Base-by-base conservation (phyloP, 2,888 invertebrate genomes). In the Lepas anatifera region DNA sequence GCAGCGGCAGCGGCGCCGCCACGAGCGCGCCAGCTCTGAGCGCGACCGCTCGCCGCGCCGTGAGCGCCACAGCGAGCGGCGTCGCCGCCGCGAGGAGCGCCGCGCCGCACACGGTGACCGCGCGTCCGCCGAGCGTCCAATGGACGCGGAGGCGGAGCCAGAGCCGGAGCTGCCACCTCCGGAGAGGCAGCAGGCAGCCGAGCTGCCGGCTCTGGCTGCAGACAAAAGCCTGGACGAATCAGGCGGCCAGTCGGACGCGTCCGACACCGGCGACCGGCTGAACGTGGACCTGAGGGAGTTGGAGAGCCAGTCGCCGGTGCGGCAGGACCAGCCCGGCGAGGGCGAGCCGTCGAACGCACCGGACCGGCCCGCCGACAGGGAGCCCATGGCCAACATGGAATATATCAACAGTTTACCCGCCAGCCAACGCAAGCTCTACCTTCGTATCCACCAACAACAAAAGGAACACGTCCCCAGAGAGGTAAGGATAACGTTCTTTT, bases 371-470 rank as follows among this genome's bases (percentile, higher is more conserved):
- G 39, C 52, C 66, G 10, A 52, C 67, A 8, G 22, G 22, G 58
- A 58, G 58, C 58, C 58, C n/a, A n/a, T n/a, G 35, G 22, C 58
- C 22, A 58, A 58, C 35, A 58, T 58, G 58, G 35, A 48, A 22
- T 76, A 84, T 22, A 84, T 84, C 0, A 78, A 81, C 25, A 84
- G 84, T 75, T 79, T 88, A 71, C 87, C 88, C 3, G 85, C 86
- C 73, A 85, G 83, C 75, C 87, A 87, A 74, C 82, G 85, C 69
- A 87, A 88, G 74, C 79, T 89, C 46, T 87, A 86, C 75, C 79
- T 86, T 78, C 79, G 88, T 71, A 87, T 88, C 73, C 86, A 86
- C 74, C 85, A 87, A 67, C 86, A 87, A 72, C 86, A 87, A 75
- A 81, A 84, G 71, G 83, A 84, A 71, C 83, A 81, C 68, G 76